Percentiles rank a stretch among this genome's conserved stretches.
Conservation (phyloP, 2,888 invertebrate species). For the Allophyes oxyacanthae region DNA sequence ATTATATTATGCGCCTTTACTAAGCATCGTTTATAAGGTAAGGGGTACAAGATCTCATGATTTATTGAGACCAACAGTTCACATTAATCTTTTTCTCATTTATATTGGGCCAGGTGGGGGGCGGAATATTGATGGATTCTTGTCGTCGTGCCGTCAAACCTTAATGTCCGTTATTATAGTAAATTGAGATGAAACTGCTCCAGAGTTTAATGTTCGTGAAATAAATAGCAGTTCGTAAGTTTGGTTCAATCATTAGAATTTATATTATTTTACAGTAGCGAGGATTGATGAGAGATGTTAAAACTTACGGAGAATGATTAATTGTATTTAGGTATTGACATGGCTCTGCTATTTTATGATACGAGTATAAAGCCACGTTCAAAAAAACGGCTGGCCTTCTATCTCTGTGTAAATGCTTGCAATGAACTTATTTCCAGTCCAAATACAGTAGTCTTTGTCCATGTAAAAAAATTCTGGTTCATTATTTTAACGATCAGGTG, state of each 20-base stretch:
- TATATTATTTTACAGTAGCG: too few relatives aligned
- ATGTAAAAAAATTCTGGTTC: too few relatives aligned
- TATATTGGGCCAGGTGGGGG: slow-evolving; percentile 58
- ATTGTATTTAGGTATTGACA: too few relatives aligned
- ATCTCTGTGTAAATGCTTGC: too few relatives aligned
- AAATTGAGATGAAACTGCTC: slow-evolving; percentile 51
- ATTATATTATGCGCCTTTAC: slow-evolving; percentile 25
- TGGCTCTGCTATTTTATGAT: too few relatives aligned
- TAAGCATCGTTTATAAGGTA: slow-evolving; percentile 49
- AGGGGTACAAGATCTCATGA: slow-evolving; percentile 54
- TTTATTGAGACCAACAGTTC: slow-evolving; percentile 61
- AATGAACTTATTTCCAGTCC: too few relatives aligned
- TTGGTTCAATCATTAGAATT: too few relatives aligned
- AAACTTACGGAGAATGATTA: too few relatives aligned
- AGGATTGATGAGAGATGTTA: too few relatives aligned
- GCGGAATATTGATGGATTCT: slow-evolving; percentile 61
- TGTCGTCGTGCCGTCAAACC: slow-evolving; percentile 47
- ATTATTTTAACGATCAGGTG: neutral
- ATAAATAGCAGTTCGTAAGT: slow-evolving; percentile 4
- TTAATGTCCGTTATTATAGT: slow-evolving; percentile 47
- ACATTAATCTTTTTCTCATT: slow-evolving; percentile 66
- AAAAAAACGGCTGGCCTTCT: too few relatives aligned
- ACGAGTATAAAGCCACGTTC: too few relatives aligned
- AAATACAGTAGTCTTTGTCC: too few relatives aligned
- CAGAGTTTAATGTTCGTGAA: slow-evolving; percentile 4